Conservation (phyloP, 1,140 invertebrate species). For the Stegodyphus dumicola region DNA sequence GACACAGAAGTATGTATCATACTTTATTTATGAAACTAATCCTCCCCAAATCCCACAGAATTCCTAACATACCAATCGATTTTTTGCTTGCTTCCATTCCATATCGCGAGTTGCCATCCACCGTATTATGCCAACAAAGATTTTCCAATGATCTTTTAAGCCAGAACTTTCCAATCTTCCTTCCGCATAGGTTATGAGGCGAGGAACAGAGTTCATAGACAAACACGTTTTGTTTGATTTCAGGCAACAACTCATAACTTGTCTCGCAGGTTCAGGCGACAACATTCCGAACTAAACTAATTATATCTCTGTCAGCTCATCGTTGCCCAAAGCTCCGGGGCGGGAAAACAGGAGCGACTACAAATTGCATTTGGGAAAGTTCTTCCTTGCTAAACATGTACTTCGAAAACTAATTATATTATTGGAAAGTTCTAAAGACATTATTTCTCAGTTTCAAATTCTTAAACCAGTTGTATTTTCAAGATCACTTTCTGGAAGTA, state of each 20-base stretch:
- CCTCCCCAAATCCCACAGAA: not conserved
- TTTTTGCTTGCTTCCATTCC: not conserved
- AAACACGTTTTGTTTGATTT: conserved; percentile 55
- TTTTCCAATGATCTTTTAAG: not conserved
- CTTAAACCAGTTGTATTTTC: no score
- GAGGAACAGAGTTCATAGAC: conserved; percentile 40
- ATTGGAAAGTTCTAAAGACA: no score
- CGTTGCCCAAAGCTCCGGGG: conserved; percentile 1
- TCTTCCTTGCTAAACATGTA: no score
- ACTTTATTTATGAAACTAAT: not conserved
- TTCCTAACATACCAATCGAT: not conserved
- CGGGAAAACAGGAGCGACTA: conserved; percentile 8
- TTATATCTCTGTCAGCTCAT: conserved; percentile 38
- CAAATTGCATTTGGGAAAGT: conserved; percentile 23
- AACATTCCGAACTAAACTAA: conserved; percentile 52
- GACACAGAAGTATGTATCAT: not conserved
- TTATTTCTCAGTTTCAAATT: no score
- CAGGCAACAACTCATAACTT: conserved; percentile 52
- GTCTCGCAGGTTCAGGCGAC: conserved; percentile 18
- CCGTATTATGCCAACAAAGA: not conserved
- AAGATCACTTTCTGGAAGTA: no score
- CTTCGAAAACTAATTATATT: no score
- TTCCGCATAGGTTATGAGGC: conserved; percentile 1
- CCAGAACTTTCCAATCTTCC: not conserved
- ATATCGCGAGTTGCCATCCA: not conserved